A percentile compares a stretch with the other conserved stretches of the same genome.
phyloP scores from a whole-genome alignment of 1,140 invertebrate genomes.

The Panulirus ornatus region DNA sequence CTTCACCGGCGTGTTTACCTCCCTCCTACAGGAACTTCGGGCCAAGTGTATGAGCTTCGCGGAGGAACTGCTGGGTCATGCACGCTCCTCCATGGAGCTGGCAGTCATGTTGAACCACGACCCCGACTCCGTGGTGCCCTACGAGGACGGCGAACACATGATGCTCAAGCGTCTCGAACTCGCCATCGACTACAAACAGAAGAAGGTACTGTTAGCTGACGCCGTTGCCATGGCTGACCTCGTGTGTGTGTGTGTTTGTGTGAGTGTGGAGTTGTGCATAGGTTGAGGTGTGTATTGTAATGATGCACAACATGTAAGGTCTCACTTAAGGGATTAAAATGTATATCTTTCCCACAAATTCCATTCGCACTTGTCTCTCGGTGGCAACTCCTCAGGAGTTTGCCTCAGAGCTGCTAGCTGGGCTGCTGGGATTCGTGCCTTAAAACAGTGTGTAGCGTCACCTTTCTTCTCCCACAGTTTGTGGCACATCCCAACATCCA shows the following conservation, averaged over 20 bases:
- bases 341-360: too few relatives aligned
- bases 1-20: neutral
- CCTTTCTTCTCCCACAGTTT: constrained; percentile 82
- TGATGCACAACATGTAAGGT: too few relatives aligned
- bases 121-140: constrained; percentile 83
- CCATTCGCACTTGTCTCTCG: too few relatives aligned
- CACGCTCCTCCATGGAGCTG: constrained; percentile 92
- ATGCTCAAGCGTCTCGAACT: constrained; percentile 89
- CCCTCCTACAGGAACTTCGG: constrained; percentile 82
- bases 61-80: constrained; percentile 92
- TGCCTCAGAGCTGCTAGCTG: too few relatives aligned
- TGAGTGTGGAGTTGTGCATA: too few relatives aligned
- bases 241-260: too few relatives aligned
- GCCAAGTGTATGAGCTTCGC: constrained; percentile 94
- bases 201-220: constrained; percentile 79
- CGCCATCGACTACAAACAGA: constrained; percentile 95
- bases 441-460: too few relatives aligned
- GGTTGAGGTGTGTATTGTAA: too few relatives aligned
- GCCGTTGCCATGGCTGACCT: too few relatives aligned
- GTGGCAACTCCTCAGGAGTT: too few relatives aligned
- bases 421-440: too few relatives aligned
- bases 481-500: constrained; percentile 96
- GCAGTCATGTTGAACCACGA: constrained; percentile 94
- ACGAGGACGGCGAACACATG: constrained; percentile 85
- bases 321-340: too few relatives aligned